phyloP scores from a whole-genome alignment of 2,797 vertebrate genomes.

The Pseudochaenichthys georgianus region DNA sequence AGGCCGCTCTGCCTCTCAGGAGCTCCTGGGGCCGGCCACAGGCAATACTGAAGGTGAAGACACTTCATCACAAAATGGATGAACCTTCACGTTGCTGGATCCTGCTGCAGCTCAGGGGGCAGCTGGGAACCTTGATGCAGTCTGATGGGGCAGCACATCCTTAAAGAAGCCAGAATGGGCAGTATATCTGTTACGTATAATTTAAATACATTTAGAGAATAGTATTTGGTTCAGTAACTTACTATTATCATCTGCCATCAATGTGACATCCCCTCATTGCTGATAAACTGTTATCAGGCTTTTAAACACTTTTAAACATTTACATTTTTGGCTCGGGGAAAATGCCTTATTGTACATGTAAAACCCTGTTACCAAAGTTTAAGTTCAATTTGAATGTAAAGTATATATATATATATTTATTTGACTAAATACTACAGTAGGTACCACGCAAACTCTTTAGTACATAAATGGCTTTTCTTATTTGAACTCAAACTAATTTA shows the following conservation, averaged over 20 bases:
- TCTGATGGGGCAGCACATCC: constrained; percentile 26
- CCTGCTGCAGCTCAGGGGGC: constrained; percentile 19
- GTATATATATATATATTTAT: too few relatives aligned
- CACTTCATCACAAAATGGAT: constrained; percentile 59
- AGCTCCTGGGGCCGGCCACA: constrained; percentile 37
- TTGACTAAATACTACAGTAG: not conserved
- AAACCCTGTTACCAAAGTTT: not conserved
- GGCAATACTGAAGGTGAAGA: constrained; percentile 57
- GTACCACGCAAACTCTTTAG: not conserved
- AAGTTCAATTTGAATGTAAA: too few relatives aligned
- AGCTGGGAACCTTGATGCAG: constrained; percentile 26
- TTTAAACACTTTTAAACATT: too few relatives aligned
- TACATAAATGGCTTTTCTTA: not conserved
- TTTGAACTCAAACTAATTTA: too few relatives aligned
- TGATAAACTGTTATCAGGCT: too few relatives aligned
- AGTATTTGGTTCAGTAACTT: not conserved
- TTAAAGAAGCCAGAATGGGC: not conserved
- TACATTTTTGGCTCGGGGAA: not conserved
- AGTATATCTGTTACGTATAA: not conserved
- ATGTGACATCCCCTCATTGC: too few relatives aligned
- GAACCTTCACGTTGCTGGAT: constrained; percentile 48
- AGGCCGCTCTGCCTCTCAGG: constrained; percentile 19
- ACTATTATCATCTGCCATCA: not conserved
- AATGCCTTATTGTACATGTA: too few relatives aligned
- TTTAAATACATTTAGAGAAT: not conserved